phyloP scores from a whole-genome alignment of 2,113 vertebrate species.

The Mobula hypostoma region DNA sequence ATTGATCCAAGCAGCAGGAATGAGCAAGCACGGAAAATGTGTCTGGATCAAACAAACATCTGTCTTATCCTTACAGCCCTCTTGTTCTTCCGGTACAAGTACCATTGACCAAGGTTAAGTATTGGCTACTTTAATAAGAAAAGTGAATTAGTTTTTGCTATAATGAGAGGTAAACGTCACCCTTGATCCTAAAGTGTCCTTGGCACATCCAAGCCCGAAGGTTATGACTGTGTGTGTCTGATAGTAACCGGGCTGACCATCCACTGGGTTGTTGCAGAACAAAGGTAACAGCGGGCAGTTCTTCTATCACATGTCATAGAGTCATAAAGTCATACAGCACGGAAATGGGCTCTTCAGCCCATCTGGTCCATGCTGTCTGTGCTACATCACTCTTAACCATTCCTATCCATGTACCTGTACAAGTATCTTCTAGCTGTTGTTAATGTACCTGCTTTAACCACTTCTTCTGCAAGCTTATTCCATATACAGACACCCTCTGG shows the following conservation, averaged over 20 bases:
- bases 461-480: too few relatives aligned
- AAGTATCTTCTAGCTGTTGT: too few relatives aligned
- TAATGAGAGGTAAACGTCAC: not conserved
- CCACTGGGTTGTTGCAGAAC: too few relatives aligned
- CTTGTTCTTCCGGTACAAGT: not conserved
- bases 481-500: too few relatives aligned
- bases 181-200: not conserved
- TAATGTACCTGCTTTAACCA: too few relatives aligned
- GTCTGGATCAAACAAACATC: not conserved
- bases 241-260: not conserved
- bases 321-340: too few relatives aligned
- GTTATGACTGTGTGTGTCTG: too few relatives aligned
- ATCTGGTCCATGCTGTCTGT: too few relatives aligned
- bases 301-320: too few relatives aligned
- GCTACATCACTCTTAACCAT: too few relatives aligned
- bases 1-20: not conserved
- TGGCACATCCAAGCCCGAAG: not conserved
- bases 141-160: not conserved
- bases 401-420: too few relatives aligned
- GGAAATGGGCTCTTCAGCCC: too few relatives aligned
- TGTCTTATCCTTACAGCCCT: not conserved
- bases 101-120: not conserved
- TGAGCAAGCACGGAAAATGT: not conserved
- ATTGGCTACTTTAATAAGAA: not conserved
- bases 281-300: not conserved